Base-by-base conservation (phyloP, 1,140 invertebrate genomes). In the Oreohelix idahoensis region DNA sequence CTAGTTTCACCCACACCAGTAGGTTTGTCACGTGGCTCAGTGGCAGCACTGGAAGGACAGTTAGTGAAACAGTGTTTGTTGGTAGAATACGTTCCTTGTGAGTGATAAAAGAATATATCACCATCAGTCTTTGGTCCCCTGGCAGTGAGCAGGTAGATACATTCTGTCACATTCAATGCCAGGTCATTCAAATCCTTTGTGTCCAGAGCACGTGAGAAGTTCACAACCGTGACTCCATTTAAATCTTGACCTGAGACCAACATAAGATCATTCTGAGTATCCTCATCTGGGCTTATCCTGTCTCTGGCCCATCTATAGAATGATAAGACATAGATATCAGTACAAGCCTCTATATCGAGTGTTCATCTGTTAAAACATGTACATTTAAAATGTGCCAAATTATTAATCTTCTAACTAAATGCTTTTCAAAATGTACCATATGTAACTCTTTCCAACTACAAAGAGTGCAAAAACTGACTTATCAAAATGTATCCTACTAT, bases 61-160 rank as follows among this genome's bases (percentile, higher is more conserved):
- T 76, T 42, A 38, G 42, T 39, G 45, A 76, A 76, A n/a, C 74
- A 76, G 42, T 15, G 45, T 45, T 42, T 39, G n/a, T 42, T 49
- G 15, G 20, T 2, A 13, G 74, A 76, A 17, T 8, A 23, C 42
- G 1, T 45, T 23, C n/a, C 45, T 17, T 32, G 32, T 2, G 10
- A 15, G 29, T 76, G 74, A 39, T 76, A 76, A 10, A 8, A 1
- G 20, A 76, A 49, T 17, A 5, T 49, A 32, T 76, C 39, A 51
- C 13, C 29, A 49, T 76, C 42, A 49, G n/a, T 32, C n/a, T 76
- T 71, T 2, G 15, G 32, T 29, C 74, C 74, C 36, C 32, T n/a
- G 20, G 74, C 74, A 13, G 74, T 76, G 8, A 76, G 42, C n/a
- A 76, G 45, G n/a, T 76, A 76, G 74, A 76, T 76, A n/a, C 74